phyloP scores from a whole-genome alignment of 2,113 vertebrate species.

The Cephalopterus ornatus region DNA sequence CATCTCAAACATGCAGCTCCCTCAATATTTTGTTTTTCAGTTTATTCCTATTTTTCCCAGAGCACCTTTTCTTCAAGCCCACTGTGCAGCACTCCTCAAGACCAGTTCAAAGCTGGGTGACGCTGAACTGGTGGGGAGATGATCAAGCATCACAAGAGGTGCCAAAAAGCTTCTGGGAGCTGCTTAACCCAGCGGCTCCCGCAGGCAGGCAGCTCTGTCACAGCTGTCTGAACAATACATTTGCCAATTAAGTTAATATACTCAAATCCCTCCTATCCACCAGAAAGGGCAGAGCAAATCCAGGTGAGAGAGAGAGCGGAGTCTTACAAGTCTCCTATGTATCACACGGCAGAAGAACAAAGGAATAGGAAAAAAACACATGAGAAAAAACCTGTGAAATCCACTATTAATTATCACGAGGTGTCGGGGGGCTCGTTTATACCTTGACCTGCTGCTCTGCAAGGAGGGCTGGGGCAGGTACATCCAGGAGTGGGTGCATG shows the following conservation, averaged over 20 bases:
- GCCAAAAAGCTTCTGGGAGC: background rate
- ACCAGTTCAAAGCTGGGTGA: background rate
- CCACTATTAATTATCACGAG: background rate
- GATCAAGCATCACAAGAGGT: background rate
- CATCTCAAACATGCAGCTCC: background rate
- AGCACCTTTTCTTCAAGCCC: background rate
- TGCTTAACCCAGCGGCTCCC: background rate
- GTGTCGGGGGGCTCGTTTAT: background rate
- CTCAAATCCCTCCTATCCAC: slow-evolving; percentile 41
- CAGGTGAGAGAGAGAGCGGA: slow-evolving; percentile 39
- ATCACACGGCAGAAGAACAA: background rate
- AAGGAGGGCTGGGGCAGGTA: background rate
- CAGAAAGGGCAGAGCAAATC: slow-evolving; percentile 61
- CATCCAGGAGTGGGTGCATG: accelerated
- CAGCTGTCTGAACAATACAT: slow-evolving; percentile 39
- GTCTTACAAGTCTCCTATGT: background rate
- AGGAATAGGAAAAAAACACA: background rate
- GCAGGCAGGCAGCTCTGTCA: background rate
- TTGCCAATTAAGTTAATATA: slow-evolving; percentile 57
- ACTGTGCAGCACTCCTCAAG: background rate
- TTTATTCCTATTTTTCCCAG: background rate
- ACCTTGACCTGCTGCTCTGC: background rate
- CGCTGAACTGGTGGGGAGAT: background rate
- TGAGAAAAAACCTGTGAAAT: background rate
- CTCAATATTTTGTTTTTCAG: background rate